Conservation (phyloP, 2,888 invertebrate genomes). For the Drosophila melanosoma region DNA sequence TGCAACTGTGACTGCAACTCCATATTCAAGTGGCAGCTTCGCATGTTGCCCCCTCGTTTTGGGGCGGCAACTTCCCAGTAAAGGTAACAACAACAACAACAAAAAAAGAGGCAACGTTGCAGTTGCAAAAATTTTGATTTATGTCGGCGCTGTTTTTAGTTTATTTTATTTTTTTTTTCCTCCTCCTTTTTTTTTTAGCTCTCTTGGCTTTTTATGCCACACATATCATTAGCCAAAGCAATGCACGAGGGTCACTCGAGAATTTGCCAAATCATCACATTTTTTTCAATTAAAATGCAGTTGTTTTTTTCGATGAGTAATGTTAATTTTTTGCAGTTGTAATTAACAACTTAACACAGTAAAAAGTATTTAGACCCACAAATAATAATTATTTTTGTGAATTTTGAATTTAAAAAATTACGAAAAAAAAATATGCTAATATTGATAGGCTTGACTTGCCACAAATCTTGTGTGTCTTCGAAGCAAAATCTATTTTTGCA, state of each 20-base stretch:
- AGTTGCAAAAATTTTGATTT: conserved; percentile 71
- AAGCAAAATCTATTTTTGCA: not conserved
- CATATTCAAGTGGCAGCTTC: conserved; percentile 56
- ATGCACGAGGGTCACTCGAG: conserved; percentile 28
- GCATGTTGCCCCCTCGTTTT: conserved; percentile 35
- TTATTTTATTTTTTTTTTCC: conserved; percentile 22
- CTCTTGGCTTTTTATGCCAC: conserved; percentile 62
- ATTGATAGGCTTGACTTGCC: not conserved
- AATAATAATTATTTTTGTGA: not conserved
- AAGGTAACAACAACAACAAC: conserved; percentile 31
- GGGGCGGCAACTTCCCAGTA: conserved; percentile 56
- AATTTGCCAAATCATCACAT: not conserved
- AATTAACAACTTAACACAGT: not conserved
- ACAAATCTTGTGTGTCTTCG: not conserved
- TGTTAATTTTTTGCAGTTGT: not conserved
- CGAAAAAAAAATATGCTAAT: not conserved
- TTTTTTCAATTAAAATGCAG: too few species aligned
- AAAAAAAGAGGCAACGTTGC: conserved; percentile 28
- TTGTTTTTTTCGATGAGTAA: too few species aligned
- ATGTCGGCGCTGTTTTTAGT: conserved; percentile 57
- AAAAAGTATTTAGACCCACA: not conserved
- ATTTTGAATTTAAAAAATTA: not conserved
- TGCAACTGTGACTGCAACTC: conserved; percentile 25
- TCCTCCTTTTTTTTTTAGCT: conserved; percentile 7
- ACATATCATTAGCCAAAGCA: conserved; percentile 67